Conservation (phyloP, 2,113 vertebrate species). For the Pterocles burchelli region DNA sequence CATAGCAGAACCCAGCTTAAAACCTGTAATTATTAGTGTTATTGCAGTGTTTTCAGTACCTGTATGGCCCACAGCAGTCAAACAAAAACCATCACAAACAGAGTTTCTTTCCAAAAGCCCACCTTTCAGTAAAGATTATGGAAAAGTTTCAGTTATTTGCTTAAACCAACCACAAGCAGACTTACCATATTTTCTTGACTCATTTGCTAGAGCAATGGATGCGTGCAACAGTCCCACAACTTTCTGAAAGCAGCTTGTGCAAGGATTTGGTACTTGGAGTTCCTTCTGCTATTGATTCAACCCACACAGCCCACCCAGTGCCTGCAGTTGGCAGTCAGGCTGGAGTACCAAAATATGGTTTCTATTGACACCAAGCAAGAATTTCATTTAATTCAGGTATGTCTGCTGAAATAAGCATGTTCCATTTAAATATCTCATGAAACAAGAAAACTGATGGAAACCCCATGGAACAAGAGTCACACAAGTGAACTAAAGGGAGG, state of each 20-base stretch:
- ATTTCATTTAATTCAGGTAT: not conserved
- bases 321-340: not conserved
- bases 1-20: not conserved
- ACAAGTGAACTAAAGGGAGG: not conserved
- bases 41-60: not conserved
- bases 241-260: not conserved
- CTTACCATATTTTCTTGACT: fast-evolving
- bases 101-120: not conserved
- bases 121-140: not conserved
- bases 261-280: not conserved
- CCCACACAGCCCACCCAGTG: not conserved
- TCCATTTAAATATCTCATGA: not conserved
- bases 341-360: not conserved
- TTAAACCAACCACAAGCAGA: not conserved
- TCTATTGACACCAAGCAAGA: not conserved
- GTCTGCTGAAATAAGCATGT: not conserved
- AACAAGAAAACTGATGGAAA: not conserved
- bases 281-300: not conserved
- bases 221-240: not conserved
- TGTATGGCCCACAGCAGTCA: not conserved
- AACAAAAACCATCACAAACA: not conserved
- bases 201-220: not conserved
- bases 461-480: not conserved
- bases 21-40: not conserved
- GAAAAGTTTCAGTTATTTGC: not conserved